phyloP scores from a whole-genome alignment of 1,140 invertebrate species.

The Charaxes varanes region DNA sequence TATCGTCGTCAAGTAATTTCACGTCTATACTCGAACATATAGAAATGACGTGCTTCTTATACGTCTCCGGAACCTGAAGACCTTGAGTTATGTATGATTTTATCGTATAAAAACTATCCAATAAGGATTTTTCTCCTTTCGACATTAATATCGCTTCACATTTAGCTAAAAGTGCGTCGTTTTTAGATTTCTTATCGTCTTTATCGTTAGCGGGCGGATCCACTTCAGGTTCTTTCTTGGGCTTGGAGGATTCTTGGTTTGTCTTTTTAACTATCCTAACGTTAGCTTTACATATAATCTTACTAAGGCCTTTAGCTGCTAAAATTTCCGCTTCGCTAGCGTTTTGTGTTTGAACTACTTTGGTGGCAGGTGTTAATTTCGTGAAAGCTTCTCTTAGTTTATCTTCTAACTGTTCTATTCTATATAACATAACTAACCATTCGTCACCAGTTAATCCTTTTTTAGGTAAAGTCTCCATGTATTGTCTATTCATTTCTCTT shows the following conservation, averaged over 20 bases:
- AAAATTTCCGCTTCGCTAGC: constrained; percentile 65
- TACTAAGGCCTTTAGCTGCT: constrained; percentile 62
- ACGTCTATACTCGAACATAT: constrained; percentile 56
- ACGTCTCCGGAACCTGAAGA: constrained; percentile 48
- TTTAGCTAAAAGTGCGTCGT: constrained; percentile 45
- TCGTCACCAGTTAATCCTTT: constrained; percentile 52
- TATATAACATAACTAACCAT: constrained; percentile 62
- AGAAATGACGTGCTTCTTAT: constrained; percentile 56
- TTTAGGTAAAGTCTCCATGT: constrained; percentile 56
- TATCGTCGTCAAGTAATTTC: constrained; percentile 48
- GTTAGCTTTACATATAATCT: constrained; percentile 60
- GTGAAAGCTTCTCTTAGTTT: constrained; percentile 46
- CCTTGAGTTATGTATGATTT: constrained; percentile 59
- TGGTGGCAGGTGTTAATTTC: constrained; percentile 31
- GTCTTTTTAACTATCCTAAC: constrained; percentile 39
- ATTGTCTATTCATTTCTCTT: constrained; percentile 53
- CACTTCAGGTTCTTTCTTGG: constrained; percentile 32
- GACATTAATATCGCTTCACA: constrained; percentile 54
- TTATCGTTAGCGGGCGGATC: constrained; percentile 23
- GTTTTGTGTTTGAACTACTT: constrained; percentile 31
- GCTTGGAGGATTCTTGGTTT: constrained; percentile 25
- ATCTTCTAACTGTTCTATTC: constrained; percentile 54
- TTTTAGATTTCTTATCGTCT: constrained; percentile 38
- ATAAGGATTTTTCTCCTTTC: constrained; percentile 51
- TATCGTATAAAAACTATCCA: constrained; percentile 59